phyloP scores from a whole-genome alignment of 1,140 invertebrate genomes.

The Lepidotrigona ventralis region DNA sequence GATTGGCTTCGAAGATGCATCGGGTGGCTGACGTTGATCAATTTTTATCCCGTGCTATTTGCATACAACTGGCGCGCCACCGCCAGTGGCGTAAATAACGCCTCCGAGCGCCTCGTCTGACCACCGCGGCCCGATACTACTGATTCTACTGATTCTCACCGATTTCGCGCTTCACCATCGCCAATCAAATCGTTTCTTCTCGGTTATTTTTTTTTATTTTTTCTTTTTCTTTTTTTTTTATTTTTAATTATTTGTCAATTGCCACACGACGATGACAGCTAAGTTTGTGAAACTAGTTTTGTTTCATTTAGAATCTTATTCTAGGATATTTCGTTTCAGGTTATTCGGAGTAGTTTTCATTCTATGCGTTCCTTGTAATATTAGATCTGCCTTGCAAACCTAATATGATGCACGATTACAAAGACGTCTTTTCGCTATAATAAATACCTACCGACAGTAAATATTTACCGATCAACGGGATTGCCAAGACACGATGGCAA shows the following conservation, averaged over 20 bases:
- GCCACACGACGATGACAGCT: too few species aligned
- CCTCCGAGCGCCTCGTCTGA: constrained; percentile 17
- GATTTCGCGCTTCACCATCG: neutral
- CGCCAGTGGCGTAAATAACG: constrained; percentile 61
- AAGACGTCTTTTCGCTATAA: neutral
- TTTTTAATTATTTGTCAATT: neutral
- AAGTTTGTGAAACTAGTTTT: neutral
- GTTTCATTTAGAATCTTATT: neutral
- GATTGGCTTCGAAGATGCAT: constrained; percentile 71
- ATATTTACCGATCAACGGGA: neutral
- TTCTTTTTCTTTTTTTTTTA: too few species aligned
- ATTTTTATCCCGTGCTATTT: constrained; percentile 70
- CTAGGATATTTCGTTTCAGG: neutral
- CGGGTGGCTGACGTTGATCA: constrained; percentile 70
- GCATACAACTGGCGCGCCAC: constrained; percentile 66
- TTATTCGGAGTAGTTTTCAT: neutral
- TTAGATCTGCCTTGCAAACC: too few species aligned
- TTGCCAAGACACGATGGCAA: too few species aligned
- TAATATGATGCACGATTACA: too few species aligned
- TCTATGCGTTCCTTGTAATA: neutral
- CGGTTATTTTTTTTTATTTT: neutral
- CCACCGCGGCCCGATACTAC: constrained; percentile 38
- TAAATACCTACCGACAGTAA: neutral
- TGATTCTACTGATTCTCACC: constrained; percentile 45
- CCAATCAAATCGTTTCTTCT: neutral